Base-by-base conservation (phyloP, 1,140 invertebrate genomes). In the Holcopasites calliopsidis region DNA sequence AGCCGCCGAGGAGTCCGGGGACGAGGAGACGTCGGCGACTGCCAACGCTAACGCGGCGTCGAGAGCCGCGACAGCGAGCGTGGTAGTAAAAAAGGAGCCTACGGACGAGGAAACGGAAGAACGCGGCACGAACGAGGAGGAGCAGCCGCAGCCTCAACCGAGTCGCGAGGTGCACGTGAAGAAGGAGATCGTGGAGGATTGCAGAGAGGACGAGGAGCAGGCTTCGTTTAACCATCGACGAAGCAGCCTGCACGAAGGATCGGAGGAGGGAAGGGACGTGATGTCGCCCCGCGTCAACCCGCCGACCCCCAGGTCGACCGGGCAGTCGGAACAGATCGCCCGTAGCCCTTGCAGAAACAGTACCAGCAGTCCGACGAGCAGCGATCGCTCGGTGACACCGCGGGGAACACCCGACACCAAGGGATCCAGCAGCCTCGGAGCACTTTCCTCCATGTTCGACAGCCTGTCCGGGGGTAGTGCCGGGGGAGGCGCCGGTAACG, bases 401-500 rank as follows among this genome's bases (percentile, higher is more conserved):
- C 87, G 94, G 8, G 93, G 94, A 77, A 95, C 95, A 1, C 94
- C 95, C 3, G 95, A 95, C 66, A 93, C 94, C 40, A 94, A 95
- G 84, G 93, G 94, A 2, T 93, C 94, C 28, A 93, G 91, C 23
- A 97, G 96, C 82, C 92, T 97, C n/a, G 95, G 95, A 21, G 96
- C 96, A 0, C 89, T 97, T 0, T 97, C 96, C 2, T 97, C 96
- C n/a, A 97, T 97, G 96, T 97, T 97, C 81, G 96, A 97, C 89
- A 97, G 93, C 85, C 91, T 97, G 16, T 95, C 94, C 3, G 95
- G 94, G 1, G 92, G 89, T 44, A 91, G 88, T 55, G 91, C 90
- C 4, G 92, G 91, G 0, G 85, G 85, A 0, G 52, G 52, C 2
- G 95, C 94, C 2, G 91, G 89, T 44, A 90, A 88, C 44, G 91